Evolutionary conservation across 1,140 invertebrate genomes (phyloP).

Genomic region (Bilobella aurantiaca): DNA sequence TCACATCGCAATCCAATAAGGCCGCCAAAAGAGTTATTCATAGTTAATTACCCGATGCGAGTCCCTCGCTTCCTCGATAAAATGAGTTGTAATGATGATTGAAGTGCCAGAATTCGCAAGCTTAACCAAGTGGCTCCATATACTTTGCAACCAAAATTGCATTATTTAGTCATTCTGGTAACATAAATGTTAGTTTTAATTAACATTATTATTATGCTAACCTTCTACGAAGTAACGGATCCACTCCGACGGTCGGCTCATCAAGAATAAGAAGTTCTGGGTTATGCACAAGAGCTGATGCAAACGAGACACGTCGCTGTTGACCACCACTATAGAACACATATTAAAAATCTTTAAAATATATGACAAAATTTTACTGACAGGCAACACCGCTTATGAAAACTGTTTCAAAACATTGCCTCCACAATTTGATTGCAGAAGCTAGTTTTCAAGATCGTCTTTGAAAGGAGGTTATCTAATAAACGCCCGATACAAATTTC

Average conservation of each 20-base stretch:
- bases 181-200: slow-evolving; percentile 29
- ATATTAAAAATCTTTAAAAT: background rate
- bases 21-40: background rate
- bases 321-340: slow-evolving; percentile 16
- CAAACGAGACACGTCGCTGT: slow-evolving; percentile 43
- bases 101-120: slow-evolving; percentile 44
- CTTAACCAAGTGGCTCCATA: slow-evolving; percentile 46
- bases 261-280: slow-evolving; percentile 47
- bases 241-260: slow-evolving; percentile 50
- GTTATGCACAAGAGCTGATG: slow-evolving; percentile 45
- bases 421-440: too few species aligned
- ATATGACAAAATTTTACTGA: too few species aligned
- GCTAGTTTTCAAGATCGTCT: too few species aligned
- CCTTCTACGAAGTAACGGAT: slow-evolving; percentile 45
- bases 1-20: too few species aligned
- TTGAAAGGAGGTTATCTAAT: too few species aligned
- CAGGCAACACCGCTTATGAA: too few species aligned
- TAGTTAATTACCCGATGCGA: slow-evolving; percentile 51
- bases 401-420: too few species aligned
- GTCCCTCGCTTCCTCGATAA: slow-evolving; percentile 82
- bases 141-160: slow-evolving; percentile 12
- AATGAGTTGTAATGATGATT: slow-evolving; percentile 86
- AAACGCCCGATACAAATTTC: background rate
- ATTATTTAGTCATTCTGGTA: too few species aligned
- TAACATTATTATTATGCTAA: slow-evolving; percentile 24